Evolutionary conservation across 2,888 invertebrate species (phyloP).

Genomic region (Synanthedon andrenaeformis): DNA sequence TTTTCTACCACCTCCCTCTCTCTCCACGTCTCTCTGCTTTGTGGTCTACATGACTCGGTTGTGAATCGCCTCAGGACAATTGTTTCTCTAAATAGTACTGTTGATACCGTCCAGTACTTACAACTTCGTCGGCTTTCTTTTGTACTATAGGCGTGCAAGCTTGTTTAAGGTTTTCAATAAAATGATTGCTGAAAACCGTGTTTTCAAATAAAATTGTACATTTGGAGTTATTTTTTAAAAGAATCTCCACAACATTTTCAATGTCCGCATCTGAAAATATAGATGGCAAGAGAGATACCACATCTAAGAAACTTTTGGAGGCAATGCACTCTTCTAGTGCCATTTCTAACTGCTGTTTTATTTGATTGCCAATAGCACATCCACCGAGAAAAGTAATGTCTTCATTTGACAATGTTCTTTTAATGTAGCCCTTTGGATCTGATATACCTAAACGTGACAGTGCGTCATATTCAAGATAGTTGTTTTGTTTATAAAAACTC

Average conservation of each 20-base stretch:
- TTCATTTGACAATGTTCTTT: conserved; percentile 80
- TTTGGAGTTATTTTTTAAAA: conserved; percentile 72
- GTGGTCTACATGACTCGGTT: conserved; percentile 48
- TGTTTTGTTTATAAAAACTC: conserved; percentile 92
- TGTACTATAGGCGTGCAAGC: conserved; percentile 76
- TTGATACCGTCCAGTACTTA: conserved; percentile 81
- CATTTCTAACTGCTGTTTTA: conserved; percentile 79
- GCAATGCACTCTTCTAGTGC: conserved; percentile 87
- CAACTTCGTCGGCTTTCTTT: conserved; percentile 75
- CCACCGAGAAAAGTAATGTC: conserved; percentile 79
- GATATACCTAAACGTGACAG: conserved; percentile 88
- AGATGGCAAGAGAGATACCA: conserved; percentile 85
- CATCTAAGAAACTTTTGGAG: conserved; percentile 84
- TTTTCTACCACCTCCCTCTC: no score
- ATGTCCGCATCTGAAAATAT: conserved; percentile 84
- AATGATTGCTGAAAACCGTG: conserved; percentile 75
- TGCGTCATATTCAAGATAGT: conserved; percentile 93
- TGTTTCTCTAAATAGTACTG: conserved; percentile 78
- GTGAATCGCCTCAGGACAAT: conserved; percentile 51
- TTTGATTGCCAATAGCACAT: conserved; percentile 79
- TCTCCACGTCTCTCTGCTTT: conserved; percentile 87
- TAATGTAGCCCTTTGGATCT: conserved; percentile 87
- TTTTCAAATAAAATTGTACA: conserved; percentile 72
- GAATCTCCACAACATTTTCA: conserved; percentile 75
- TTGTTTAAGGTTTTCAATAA: conserved; percentile 76